Evolutionary conservation across 2,797 vertebrate species (phyloP), one percentile per base, ranked within the genome.

Genomic region (Kryptolebias ocellatus): DNA sequence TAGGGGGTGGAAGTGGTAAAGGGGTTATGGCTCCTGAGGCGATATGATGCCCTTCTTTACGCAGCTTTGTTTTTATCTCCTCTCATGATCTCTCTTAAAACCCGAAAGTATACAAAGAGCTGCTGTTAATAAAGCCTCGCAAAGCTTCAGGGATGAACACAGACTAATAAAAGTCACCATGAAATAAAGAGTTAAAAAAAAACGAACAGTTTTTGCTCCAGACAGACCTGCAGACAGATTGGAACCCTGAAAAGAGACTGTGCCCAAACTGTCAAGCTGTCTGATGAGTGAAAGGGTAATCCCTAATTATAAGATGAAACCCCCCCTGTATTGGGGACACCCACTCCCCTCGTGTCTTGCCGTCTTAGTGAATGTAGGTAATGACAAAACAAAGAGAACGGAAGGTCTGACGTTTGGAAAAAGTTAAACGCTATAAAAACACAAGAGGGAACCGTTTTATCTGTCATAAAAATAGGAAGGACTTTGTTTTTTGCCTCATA

Each of bases 251-350:
- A 39, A 81, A 52, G 78, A 74, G 70, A 50, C 78, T 89, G 90
- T 64, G 56, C 87, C 76, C 89, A 91, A 90, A 90, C 90, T 89
- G 89, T 92, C 90, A 89, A 47, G 80, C 5, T 58, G 68, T 81
- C 71, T 88, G 84, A 90, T 61, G 72, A 84, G 86, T n/a, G 8
- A 81, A 86, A 86, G 86, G 85, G 81, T 89, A 92, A 91, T 90
- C 87, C 89, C 78, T 87, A 87, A 87, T 92, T 87, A 89, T 73
- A 76, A 60, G 71, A 65, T 51, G 64, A 79, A 66, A 60, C 60
- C 74, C 46, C 0, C 4, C 10, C 7, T 51, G 66, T 82, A 87
- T 85, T 78, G 70, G 49, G 84, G 88, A 81, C 88, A 86, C 76
- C 16, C 81, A 68, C 78, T 72, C 73, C 65, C 45, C 58, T 53